A percentile compares a stretch with the other conserved stretches of the same genome.
Evolutionary conservation across 2,797 vertebrate genomes (phyloP).

Genomic region (Sorex maritimensis): DNA sequence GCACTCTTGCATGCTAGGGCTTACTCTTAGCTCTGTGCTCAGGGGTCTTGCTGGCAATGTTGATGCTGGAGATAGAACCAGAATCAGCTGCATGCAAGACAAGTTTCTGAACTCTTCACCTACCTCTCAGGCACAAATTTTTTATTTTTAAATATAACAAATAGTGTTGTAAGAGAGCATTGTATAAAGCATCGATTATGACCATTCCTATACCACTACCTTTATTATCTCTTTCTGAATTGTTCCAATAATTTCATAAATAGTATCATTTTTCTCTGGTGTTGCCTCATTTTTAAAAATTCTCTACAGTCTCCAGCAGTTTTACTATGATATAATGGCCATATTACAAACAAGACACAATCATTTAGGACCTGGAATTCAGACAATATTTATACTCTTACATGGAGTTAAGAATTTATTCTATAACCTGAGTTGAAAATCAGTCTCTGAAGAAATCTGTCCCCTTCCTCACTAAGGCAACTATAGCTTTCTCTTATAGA

Average conservation of each 20-base stretch:
- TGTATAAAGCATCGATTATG: background rate
- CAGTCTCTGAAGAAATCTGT: background rate
- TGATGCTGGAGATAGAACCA: too few species aligned
- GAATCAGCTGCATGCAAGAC: too few species aligned
- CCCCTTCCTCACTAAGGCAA: background rate
- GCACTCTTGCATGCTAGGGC: background rate
- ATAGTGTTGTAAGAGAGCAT: background rate
- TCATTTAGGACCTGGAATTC: constrained; percentile 27
- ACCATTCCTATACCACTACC: background rate
- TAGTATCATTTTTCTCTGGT: constrained; percentile 25
- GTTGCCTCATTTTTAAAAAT: constrained; percentile 55
- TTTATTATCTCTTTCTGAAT: constrained; percentile 16
- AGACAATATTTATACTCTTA: constrained; percentile 18
- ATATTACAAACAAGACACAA: constrained; percentile 7
- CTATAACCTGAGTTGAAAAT: constrained; percentile 13
- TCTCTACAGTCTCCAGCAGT: constrained; percentile 34
- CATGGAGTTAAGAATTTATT: constrained; percentile 11
- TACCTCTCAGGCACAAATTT: background rate
- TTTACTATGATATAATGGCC: constrained; percentile 41
- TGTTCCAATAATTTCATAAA: background rate
- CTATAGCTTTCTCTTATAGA: background rate
- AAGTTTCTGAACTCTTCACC: too few species aligned
- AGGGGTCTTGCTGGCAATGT: too few species aligned
- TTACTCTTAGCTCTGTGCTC: too few species aligned
- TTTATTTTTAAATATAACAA: constrained; percentile 55